Evolutionary conservation across 1,140 invertebrate genomes (phyloP), one percentile per base, ranked within the genome.

Genomic region (Ganaspis sp.): DNA sequence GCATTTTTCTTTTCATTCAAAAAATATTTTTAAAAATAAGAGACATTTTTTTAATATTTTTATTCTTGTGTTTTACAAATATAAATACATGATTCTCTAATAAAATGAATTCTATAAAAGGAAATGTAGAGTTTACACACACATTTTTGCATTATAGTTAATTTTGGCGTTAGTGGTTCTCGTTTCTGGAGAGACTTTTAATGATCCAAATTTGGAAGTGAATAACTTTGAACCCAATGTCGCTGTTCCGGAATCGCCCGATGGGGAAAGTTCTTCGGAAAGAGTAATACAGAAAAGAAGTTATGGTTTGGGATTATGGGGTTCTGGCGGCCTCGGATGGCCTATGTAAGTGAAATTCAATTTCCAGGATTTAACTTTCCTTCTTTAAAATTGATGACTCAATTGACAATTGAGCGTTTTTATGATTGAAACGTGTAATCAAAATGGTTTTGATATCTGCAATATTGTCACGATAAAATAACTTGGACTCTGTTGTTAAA

Each of bases 231-330:
- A 58, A 58, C 11, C 53, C 21, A 11, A 12, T 64, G 23, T 29
- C 3, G 17, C 72, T 26, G 45, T 74, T 49, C 76, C 77, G 23
- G 38, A 58, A 4, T 64, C 80, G n/a, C 69, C 72, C 8, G 69
- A 70, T 6, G 21, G 45, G 21, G 72, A 77, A 64, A 76, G 81
- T 8, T 15, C 38, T 6, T 4, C 29, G 1, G 83, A 83, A 23
- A 87, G 84, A 40, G 87, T 82, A 70, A 19, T 88, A 15, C 75
- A 77, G 1, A 89, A 89, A 53, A 83, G 84, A 64, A 86, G 87
- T 73, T 76, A 83, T 17, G 79, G 81, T n/a, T 83, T 78, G 79
- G 23, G 58, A 34, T 64, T 64, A 21, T n/a, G 58, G 58, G 54
- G 58, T 34, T 0, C 26, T 4, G 23, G 23, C 5, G 15, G 58